phyloP scores from a whole-genome alignment of 2,888 invertebrate species.

The Gymnocheta viridis region DNA sequence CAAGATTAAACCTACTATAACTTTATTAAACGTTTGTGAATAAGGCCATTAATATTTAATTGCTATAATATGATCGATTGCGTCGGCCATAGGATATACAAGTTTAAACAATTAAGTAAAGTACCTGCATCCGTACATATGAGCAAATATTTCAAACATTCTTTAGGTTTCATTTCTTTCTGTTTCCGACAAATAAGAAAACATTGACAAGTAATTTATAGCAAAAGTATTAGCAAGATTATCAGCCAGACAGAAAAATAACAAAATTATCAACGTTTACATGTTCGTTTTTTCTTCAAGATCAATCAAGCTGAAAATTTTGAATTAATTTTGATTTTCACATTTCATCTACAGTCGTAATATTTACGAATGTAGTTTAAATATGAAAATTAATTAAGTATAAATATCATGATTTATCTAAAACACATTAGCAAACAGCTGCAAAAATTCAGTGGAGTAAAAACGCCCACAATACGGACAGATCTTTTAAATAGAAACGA shows the following conservation, averaged over 20 bases:
- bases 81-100: too few relatives aligned
- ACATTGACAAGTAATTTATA: background rate
- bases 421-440: conserved; percentile 58
- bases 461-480: conserved; percentile 75
- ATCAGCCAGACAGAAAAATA: too few relatives aligned
- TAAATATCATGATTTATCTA: conserved; percentile 45
- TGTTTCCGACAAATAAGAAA: background rate
- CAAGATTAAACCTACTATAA: too few relatives aligned
- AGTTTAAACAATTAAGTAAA: too few relatives aligned
- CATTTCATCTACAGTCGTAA: background rate
- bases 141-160: background rate
- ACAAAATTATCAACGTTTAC: too few relatives aligned
- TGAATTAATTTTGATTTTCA: too few relatives aligned
- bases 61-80: too few relatives aligned
- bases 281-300: background rate
- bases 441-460: conserved; percentile 22
- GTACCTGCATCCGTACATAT: background rate
- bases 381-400: conserved; percentile 19
- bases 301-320: conserved; percentile 54
- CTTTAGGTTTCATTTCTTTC: background rate
- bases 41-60: too few relatives aligned
- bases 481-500: conserved; percentile 66
- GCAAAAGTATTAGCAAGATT: too few relatives aligned
- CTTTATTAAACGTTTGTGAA: too few relatives aligned
- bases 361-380: background rate